These are phyloP conservation scores for Chloroclysta siterata DNA, from an alignment of 2,888 invertebrate species.

Conservation along the genomic window DNA sequence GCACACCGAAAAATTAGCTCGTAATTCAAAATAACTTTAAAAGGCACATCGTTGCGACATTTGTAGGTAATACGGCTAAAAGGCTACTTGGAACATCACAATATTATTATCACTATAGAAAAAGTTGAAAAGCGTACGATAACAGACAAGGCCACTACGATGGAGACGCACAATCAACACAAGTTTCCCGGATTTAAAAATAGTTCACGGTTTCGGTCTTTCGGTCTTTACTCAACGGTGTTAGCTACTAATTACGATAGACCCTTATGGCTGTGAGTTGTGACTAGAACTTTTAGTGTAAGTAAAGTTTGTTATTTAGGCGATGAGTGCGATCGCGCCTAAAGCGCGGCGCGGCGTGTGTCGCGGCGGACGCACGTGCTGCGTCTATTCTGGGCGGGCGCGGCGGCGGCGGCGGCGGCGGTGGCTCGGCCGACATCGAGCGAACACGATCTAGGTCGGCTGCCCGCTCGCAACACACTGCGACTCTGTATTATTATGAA, in stretches of 20 bases:
- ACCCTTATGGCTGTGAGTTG: slow-evolving; percentile 37
- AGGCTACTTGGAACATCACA: slow-evolving; percentile 57
- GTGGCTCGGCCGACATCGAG: slow-evolving; percentile 73
- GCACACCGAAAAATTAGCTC: slow-evolving; percentile 51
- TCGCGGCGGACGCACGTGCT: slow-evolving; percentile 80
- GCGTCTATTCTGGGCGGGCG: slow-evolving; percentile 81
- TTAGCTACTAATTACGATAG: slow-evolving; percentile 20
- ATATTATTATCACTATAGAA: slow-evolving; percentile 45
- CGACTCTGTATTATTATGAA: slow-evolving; percentile 35
- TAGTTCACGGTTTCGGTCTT: slow-evolving; percentile 53
- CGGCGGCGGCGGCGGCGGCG: slow-evolving; percentile 57
- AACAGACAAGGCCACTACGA: slow-evolving; percentile 74
- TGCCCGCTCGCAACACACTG: slow-evolving; percentile 51
- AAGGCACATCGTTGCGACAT: slow-evolving; percentile 77
- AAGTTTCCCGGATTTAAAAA: slow-evolving; percentile 63
- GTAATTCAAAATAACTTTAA: slow-evolving; percentile 58
- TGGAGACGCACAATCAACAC: slow-evolving; percentile 62
- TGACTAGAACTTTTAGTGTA: slow-evolving; percentile 51
- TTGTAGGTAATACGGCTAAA: slow-evolving; percentile 44
- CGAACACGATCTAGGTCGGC: slow-evolving; percentile 78
- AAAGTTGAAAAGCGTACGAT: slow-evolving; percentile 64
- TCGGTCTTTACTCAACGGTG: slow-evolving; percentile 40
- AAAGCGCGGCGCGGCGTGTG: slow-evolving; percentile 64
- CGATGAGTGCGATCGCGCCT: slow-evolving; percentile 40
- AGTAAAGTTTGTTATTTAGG: slow-evolving; percentile 42